Evolutionary conservation across 2,797 vertebrate species (phyloP), one percentile per base, ranked within the genome.

Genomic region (Alca torda): DNA sequence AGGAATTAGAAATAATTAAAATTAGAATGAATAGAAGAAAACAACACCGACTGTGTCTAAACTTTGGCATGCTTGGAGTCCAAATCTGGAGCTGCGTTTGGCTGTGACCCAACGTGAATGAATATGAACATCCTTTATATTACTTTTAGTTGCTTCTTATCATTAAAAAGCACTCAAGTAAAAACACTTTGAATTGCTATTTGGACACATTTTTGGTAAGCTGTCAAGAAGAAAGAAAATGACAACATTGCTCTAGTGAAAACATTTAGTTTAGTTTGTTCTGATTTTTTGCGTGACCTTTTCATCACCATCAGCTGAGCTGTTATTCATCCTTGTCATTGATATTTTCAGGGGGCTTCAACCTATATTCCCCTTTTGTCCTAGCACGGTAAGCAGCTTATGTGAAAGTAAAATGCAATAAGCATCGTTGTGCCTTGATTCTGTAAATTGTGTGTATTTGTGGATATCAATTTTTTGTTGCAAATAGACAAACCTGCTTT

Each of bases 1-100:
- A 90, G 31, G 83, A 83, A 51, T 80, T 74, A 74, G 86, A 84
- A 92, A 87, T 74, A 79, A 82, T 91, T 91, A 74, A 81, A 89
- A 90, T 83, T 87, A 79, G 90, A 94, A 93, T 84, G 25, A 93
- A 59, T 63, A 75, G 54, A 54, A 80, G 18, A 60, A 72, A 61
- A 1, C 30, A 69, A 45, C 35, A 68, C 23, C 41, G 16, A 33
- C 31, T 56, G 0, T 46, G 10, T 69, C 46, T 89, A 84, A 95
- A 84, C 43, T 89, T 93, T 48, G 70, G 26, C 51, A 41, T 59
- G 51, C 37, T 84, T 89, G 37, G 59, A 61, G 26, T 48, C 35
- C 75, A 79, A 41, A 51, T 79, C 50, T 90, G 81, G n/a, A 84
- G 53, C 50, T 39, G 80, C 76, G 30, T 94, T 94, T 95, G 90